These are phyloP conservation scores for Eupristina koningsbergeri DNA, from an alignment of 1,140 invertebrate species.

Conservation along the genomic window DNA sequence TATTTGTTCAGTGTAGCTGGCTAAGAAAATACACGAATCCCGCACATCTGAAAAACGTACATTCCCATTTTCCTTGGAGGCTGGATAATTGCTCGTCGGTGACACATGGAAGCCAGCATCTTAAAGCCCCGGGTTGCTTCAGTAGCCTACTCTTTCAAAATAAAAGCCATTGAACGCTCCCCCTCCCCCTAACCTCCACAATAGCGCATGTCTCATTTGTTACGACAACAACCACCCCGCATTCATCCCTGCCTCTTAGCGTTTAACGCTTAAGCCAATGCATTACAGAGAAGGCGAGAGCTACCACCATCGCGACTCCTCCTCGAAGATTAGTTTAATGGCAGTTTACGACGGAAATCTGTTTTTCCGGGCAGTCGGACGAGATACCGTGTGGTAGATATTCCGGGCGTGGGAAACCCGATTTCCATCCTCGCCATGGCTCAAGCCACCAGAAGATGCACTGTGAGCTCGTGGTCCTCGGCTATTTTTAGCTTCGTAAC, in stretches of 20 bases:
- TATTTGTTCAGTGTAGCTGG: neutral
- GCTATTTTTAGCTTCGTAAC: too few species aligned
- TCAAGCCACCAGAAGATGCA: too few species aligned
- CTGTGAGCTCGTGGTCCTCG: too few species aligned
- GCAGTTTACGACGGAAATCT: neutral
- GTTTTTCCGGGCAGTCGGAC: constrained; percentile 5
- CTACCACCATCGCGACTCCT: neutral
- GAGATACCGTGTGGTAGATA: neutral
- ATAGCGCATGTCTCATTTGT: constrained; percentile 8
- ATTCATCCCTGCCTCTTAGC: constrained; percentile 13
- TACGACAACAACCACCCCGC: neutral
- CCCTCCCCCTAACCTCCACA: neutral
- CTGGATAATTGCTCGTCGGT: neutral
- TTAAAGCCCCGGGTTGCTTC: neutral
- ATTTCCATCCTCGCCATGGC: too few species aligned
- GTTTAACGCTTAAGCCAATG: constrained; percentile 57
- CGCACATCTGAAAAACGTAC: too few species aligned
- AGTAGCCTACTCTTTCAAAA: neutral
- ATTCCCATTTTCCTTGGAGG: neutral
- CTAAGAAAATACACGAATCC: neutral
- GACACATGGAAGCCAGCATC: neutral
- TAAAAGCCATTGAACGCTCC: neutral
- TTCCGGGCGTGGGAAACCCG: constrained; percentile 37
- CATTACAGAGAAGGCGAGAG: constrained; percentile 59
- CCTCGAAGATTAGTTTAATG: constrained; percentile 57